These are phyloP conservation scores for Garrulus glandarius DNA, from an alignment of 2,797 vertebrate genomes.

Conservation along the genomic window DNA sequence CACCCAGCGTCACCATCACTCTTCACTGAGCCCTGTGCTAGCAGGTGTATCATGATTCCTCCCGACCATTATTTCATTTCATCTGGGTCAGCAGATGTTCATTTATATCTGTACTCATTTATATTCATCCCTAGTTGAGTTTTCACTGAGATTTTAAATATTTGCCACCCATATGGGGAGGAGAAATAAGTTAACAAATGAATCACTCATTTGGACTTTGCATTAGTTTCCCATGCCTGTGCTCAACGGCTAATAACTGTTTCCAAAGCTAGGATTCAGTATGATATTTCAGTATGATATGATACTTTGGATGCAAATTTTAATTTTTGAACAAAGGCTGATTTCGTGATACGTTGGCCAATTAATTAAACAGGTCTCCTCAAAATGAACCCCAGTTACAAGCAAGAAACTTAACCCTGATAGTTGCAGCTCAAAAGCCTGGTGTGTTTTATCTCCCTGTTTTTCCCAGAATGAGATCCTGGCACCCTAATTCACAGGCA, in stretches of 20 bases:
- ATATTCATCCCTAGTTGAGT: neutral
- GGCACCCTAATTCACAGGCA: constrained; percentile 2
- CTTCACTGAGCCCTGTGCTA: neutral
- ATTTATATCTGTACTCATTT: neutral
- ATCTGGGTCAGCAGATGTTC: neutral
- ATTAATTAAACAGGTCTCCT: neutral
- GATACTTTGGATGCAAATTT: neutral
- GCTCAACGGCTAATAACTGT: neutral
- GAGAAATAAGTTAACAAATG: neutral
- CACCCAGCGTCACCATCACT: neutral
- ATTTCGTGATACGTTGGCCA: neutral
- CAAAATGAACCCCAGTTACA: neutral
- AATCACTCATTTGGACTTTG: neutral
- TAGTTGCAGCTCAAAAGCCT: neutral
- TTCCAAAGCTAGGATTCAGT: neutral
- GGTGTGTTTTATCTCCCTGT: neutral
- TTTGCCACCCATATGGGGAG: neutral
- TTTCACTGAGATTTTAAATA: neutral
- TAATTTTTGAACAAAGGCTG: neutral
- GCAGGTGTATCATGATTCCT: neutral
- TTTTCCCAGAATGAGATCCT: constrained; percentile 5
- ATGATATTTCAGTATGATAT: neutral
- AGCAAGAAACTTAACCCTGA: neutral
- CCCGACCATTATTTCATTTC: neutral
- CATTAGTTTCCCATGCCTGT: neutral